Conservation (phyloP, 2,888 invertebrate genomes). For the Cacoxenus indagator region DNA sequence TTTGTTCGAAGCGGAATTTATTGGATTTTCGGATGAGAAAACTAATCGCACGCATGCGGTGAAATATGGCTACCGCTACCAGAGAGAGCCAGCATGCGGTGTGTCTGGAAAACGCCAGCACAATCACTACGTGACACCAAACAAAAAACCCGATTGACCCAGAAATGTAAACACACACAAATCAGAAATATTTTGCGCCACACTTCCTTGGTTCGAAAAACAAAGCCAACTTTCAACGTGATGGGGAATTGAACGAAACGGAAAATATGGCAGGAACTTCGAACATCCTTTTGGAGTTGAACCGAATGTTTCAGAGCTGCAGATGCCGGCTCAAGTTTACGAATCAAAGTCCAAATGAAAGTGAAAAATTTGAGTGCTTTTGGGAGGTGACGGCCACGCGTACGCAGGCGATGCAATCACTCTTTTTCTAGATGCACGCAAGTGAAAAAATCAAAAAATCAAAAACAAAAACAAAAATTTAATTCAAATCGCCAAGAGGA, state of each 20-base stretch:
- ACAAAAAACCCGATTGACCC: slow-evolving; percentile 13
- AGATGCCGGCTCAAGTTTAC: too few species aligned
- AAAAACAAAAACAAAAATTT: background rate
- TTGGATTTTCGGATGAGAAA: slow-evolving; percentile 20
- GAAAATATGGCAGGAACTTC: background rate
- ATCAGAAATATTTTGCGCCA: slow-evolving; percentile 21
- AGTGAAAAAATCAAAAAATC: background rate
- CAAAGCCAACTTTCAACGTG: slow-evolving; percentile 6
- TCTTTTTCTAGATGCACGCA: background rate
- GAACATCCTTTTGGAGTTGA: background rate
- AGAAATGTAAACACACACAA: slow-evolving; percentile 15
- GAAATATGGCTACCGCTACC: slow-evolving; percentile 4
- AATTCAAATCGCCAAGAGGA: background rate
- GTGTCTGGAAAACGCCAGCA: background rate
- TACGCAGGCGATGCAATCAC: background rate
- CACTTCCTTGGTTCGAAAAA: too few species aligned
- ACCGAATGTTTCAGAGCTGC: too few species aligned
- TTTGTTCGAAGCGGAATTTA: slow-evolving; percentile 20
- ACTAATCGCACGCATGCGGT: slow-evolving; percentile 22
- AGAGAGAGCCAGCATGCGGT: background rate
- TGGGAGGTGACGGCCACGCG: background rate
- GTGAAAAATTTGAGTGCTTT: slow-evolving; percentile 8
- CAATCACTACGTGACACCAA: slow-evolving; percentile 15
- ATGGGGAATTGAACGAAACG: slow-evolving; percentile 7
- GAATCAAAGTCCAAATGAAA: slow-evolving; percentile 4